These are phyloP conservation scores for Nematostella vectensis DNA, from an alignment of 92 coral and sea anemone species.

Conservation along the genomic window DNA sequence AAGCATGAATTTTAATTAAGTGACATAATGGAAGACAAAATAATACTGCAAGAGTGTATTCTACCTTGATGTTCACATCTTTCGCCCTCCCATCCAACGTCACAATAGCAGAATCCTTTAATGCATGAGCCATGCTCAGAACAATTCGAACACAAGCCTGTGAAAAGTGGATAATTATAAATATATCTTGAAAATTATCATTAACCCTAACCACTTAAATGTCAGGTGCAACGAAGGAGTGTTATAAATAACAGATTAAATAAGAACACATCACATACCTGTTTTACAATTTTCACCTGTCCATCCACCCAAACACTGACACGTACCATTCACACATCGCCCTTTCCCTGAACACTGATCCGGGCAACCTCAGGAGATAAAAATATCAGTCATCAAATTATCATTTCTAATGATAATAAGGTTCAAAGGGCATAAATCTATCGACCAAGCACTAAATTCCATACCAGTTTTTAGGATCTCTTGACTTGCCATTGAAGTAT, in stretches of 20 bases:
- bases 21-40: no score
- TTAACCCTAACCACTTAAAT: no score
- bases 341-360: constrained; percentile 71
- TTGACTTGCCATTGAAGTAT: constrained; percentile 45
- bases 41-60: neutral
- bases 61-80: constrained; percentile 38
- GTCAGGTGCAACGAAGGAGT: no score
- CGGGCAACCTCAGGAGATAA: constrained; percentile 39
- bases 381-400: no score
- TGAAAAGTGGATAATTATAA: no score
- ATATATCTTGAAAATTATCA: no score
- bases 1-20: no score
- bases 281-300: constrained; percentile 46
- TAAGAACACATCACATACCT: no score
- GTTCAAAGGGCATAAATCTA: no score
- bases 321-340: constrained; percentile 45
- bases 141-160: constrained; percentile 41
- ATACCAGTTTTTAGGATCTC: constrained; percentile 52
- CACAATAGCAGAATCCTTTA: constrained; percentile 62
- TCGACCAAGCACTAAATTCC: no score
- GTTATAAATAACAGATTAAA: no score
- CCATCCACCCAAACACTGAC: constrained; percentile 60
- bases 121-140: constrained; percentile 42
- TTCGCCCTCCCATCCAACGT: constrained; percentile 56
- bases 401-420: no score